A percentile compares a stretch with the other conserved stretches of the same genome.
Evolutionary conservation across 2,797 vertebrate species (phyloP).

Genomic region (Acridotheres tristis): DNA sequence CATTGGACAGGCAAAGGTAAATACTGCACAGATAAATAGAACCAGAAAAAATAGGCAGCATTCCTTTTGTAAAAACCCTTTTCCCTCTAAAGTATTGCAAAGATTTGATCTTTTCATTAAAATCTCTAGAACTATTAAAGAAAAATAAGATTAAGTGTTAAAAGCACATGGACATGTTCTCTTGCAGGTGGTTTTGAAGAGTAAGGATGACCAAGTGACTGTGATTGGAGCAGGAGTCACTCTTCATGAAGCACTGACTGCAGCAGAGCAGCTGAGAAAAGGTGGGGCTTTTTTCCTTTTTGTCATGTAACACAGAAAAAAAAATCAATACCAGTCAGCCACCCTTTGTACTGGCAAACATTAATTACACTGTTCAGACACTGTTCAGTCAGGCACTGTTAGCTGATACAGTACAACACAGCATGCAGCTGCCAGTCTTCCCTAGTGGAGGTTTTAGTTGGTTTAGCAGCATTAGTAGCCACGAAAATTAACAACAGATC

Average conservation of each 20-base stretch:
- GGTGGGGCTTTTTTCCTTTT: slow-evolving; percentile 68
- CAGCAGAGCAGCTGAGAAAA: slow-evolving; percentile 92
- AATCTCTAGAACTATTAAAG: background rate
- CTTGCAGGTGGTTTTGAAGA: slow-evolving; percentile 88
- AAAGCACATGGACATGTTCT: background rate
- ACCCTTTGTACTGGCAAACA: background rate
- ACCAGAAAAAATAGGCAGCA: background rate
- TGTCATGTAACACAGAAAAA: background rate
- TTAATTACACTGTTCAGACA: background rate
- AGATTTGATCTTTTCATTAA: background rate
- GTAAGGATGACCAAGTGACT: slow-evolving; percentile 92
- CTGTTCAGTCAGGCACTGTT: background rate
- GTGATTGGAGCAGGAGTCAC: slow-evolving; percentile 92
- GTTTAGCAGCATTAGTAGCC: background rate
- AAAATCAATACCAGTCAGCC: background rate
- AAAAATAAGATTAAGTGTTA: background rate
- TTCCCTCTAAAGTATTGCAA: background rate
- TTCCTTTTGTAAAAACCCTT: background rate
- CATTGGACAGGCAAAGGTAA: slow-evolving; percentile 92
- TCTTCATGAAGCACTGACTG: slow-evolving; percentile 90
- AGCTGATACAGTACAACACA: background rate
- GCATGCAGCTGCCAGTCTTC: background rate
- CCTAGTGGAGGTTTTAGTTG: background rate
- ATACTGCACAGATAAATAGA: background rate
- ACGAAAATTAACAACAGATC: background rate